Base-by-base conservation (phyloP, 2,888 invertebrate species). In the Campopleginae sp. region DNA sequence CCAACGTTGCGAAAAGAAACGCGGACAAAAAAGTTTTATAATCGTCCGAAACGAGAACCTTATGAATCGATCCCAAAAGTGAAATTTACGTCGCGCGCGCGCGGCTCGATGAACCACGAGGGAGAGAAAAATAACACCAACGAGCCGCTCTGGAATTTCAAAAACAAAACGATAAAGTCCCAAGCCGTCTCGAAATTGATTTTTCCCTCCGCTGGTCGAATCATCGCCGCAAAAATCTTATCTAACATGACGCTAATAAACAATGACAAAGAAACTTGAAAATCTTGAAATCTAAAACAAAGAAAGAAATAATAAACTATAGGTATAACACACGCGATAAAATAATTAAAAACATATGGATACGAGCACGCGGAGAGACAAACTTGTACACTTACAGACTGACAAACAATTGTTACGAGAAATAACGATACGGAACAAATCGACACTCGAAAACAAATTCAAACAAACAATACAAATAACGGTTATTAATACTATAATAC, bases 201-300 rank as follows among this genome's bases (percentile, higher is more conserved):
- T 58, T 58, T 58, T 27, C 27, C 27, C 82, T 85, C 85, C 76
- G 23, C 68, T 77, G 72, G 87, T 68, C 76, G 76, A 72, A 33
- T 74, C 82, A 46, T 27, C 88, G 90, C 87, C 87, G 86, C 80
- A 86, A 51, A 27, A 88, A 27, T 88, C 82, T 88, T 91, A 90
- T 91, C 89, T 90, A 90, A 88, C 87, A 90, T 89, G 88, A 88
- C 90, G 89, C 90, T 88, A 90, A 61, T 75, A 42, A 74, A 82
- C 65, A 65, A 33, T n/a, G 71, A 71, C 71, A 51, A 71, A 85
- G 71, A 82, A 27, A 79, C 74, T 46, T 33, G n/a, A 66, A 65
- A 58, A 79, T 66, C 66, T 54, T 58, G 51, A 75, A 63, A 76
- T n/a, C 46, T 5, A 63, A 42, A 33, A 46, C 44, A 44, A 48